Evolutionary conservation across 2,888 invertebrate species (phyloP).

Genomic region (Coelinius sp.): DNA sequence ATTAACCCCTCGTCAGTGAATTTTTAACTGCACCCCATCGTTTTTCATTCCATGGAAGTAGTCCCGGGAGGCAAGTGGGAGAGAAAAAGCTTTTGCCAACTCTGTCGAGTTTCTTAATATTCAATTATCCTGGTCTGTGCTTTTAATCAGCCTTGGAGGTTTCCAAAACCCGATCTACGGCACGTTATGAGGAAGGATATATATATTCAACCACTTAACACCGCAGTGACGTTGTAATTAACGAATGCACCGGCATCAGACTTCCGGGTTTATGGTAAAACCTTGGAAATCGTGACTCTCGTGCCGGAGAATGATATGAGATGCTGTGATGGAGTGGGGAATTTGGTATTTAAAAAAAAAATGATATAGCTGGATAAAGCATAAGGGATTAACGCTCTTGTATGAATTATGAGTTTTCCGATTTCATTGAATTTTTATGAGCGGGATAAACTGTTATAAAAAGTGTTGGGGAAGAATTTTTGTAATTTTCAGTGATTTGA

Average conservation of each 20-base stretch:
- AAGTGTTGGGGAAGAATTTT: no score
- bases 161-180: neutral
- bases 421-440: neutral
- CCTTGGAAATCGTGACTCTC: neutral
- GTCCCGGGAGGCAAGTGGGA: neutral
- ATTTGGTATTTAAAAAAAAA: neutral
- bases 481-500: no score
- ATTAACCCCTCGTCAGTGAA: neutral
- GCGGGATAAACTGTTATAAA: no score
- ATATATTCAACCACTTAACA: constrained; percentile 4
- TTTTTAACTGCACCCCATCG: neutral
- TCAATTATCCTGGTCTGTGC: constrained; percentile 61
- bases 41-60: neutral
- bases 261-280: neutral
- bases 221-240: constrained; percentile 7
- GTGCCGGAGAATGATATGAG: neutral
- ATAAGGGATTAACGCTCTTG: neutral
- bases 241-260: constrained; percentile 5
- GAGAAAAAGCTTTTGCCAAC: constrained; percentile 44
- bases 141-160: constrained; percentile 59
- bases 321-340: neutral
- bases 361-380: neutral
- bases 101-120: constrained; percentile 63
- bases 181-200: neutral
- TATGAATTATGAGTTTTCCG: neutral